Evolutionary conservation across 37 sponge, comb jelly and placozoan genomes (phyloP).

Genomic region (Cliona cf. orientalis): DNA sequence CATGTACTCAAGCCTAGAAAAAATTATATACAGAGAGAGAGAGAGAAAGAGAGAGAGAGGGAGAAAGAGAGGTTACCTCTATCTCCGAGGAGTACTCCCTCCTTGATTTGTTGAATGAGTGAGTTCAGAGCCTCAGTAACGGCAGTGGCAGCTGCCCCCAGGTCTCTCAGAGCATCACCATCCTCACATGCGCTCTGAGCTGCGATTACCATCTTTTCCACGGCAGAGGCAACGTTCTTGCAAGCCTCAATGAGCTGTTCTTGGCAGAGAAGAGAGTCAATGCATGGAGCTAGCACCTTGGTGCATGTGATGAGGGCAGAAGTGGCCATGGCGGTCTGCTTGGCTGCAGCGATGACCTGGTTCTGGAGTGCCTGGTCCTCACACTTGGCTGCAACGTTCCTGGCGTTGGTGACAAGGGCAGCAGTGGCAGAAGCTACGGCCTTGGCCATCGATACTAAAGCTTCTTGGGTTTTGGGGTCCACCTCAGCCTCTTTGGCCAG

Average conservation of each 20-base stretch:
- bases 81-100: conserved; percentile 59
- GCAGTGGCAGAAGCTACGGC: conserved; percentile 90
- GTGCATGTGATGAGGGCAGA: conserved; percentile 90
- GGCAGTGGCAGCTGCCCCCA: conserved; percentile 85
- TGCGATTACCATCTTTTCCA: conserved; percentile 85
- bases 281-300: conserved; percentile 74
- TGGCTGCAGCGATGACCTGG: conserved; percentile 80
- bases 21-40: not conserved
- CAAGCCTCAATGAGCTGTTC: conserved; percentile 91
- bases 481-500: conserved; percentile 82
- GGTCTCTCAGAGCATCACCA: conserved; percentile 85
- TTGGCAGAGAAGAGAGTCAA: conserved; percentile 86
- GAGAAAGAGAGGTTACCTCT: not conserved
- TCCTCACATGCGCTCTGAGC: conserved; percentile 91
- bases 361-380: conserved; percentile 84
- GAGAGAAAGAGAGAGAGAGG: not conserved
- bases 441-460: conserved; percentile 91
- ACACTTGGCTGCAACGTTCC: conserved; percentile 83
- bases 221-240: conserved; percentile 80
- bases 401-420: conserved; percentile 89
- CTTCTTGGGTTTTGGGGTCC: conserved; percentile 79
- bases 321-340: conserved; percentile 91
- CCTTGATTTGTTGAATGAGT: conserved; percentile 81
- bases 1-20: not conserved
- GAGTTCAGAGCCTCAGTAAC: conserved; percentile 87